A percentile compares a stretch with the other conserved stretches of the same genome.
These are phyloP conservation scores for Pyxicephalus adspersus DNA, from an alignment of 2,113 vertebrate species.

Conservation along the genomic window DNA sequence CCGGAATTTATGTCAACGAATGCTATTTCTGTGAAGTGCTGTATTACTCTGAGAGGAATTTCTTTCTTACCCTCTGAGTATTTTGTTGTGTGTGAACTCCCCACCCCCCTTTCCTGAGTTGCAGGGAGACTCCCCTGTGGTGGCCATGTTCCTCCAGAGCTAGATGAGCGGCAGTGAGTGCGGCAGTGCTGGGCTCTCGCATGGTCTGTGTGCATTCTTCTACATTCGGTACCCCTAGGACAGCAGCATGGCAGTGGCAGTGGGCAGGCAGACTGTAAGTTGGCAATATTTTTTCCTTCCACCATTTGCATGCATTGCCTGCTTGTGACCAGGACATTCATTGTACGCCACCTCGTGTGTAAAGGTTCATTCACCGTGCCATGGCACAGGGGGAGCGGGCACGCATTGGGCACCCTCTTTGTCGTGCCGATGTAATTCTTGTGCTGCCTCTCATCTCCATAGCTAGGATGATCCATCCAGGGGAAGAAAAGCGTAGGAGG, in stretches of 20 bases:
- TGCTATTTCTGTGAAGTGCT: background rate
- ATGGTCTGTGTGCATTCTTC: background rate
- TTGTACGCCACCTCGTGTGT: background rate
- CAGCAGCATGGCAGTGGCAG: conserved; percentile 51
- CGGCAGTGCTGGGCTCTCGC: background rate
- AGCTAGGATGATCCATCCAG: background rate
- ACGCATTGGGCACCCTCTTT: background rate
- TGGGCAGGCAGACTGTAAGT: conserved; percentile 53
- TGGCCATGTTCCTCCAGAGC: conserved; percentile 50
- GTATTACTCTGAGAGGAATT: background rate
- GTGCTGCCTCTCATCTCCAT: background rate
- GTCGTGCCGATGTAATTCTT: background rate
- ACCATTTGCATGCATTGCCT: background rate
- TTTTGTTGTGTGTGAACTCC: background rate
- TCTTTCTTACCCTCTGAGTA: background rate
- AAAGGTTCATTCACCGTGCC: background rate
- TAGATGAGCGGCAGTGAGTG: conserved; percentile 25
- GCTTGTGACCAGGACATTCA: background rate
- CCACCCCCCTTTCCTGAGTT: conserved; percentile 15
- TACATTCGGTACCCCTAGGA: background rate
- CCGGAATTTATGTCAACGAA: background rate
- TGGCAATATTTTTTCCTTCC: background rate
- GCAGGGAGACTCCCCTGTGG: conserved; percentile 22
- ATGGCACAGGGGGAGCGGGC: too few species aligned
- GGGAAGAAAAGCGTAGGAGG: conserved; percentile 21